Conservation (phyloP, 2,113 vertebrate genomes). For the Athene cunicularia region DNA sequence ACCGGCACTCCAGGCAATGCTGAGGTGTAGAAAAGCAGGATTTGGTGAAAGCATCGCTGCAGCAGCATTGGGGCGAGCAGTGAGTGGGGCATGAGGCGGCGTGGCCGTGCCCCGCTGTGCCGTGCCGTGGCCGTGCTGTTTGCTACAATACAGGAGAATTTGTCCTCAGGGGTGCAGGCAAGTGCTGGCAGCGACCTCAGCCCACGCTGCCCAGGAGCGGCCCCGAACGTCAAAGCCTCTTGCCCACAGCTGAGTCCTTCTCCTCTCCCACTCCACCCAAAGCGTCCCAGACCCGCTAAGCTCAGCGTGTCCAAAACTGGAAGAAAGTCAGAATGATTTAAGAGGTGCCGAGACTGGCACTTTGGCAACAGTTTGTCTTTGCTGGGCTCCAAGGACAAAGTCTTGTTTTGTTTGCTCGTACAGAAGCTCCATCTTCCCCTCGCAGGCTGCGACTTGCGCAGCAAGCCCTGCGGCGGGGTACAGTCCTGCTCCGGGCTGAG, state of each 20-base stretch:
- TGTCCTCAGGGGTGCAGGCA: background rate
- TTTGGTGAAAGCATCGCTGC: background rate
- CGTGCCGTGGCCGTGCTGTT: rapidly evolving
- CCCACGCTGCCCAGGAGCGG: background rate
- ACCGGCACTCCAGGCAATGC: background rate
- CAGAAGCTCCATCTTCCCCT: background rate
- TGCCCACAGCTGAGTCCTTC: background rate
- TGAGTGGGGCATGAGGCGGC: background rate
- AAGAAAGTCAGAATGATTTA: background rate
- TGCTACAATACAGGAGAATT: background rate
- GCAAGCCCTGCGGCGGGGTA: background rate
- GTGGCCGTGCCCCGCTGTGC: background rate
- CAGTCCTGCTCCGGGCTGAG: background rate
- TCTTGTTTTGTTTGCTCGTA: background rate
- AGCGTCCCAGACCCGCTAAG: rapidly evolving
- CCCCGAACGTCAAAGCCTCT: background rate
- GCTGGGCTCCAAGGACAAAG: background rate
- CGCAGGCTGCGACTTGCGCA: rapidly evolving
- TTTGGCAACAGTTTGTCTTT: background rate
- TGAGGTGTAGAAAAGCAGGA: background rate
- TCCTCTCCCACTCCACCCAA: background rate
- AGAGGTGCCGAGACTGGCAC: background rate
- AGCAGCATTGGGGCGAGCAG: rapidly evolving
- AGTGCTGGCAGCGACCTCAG: background rate
- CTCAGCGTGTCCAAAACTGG: rapidly evolving